Base-by-base conservation (phyloP, 1,140 invertebrate genomes). In the Palaemon carinicauda region DNA sequence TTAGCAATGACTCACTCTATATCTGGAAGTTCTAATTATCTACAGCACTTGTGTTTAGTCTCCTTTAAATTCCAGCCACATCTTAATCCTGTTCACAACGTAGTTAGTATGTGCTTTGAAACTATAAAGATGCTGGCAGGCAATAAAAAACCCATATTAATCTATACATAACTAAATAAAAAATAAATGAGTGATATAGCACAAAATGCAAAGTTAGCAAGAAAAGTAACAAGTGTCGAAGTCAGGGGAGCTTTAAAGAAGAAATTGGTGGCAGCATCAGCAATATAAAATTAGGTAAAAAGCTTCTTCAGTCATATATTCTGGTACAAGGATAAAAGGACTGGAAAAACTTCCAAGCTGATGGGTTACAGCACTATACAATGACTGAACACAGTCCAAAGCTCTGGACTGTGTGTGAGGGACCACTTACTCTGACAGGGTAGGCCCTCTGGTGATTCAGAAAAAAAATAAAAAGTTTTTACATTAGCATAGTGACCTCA, bases 281-380 rank as follows among this genome's bases (percentile, higher is more conserved):
- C 53, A 78, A 29, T 54, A 69, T 14, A 41, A 12, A 41, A 41
- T 7, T 41, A 41, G 41, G 41, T 41, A 41, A 41, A 41, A 41
- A 41, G 41, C 41, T 41, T 41, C 98, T 91, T 99, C 98, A 91
- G 99, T 98, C 98, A 99, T 99, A 91, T 99, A 94, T 94, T 99
- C 99, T 82, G 99, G 92, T 92, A 99, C 99, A 56, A 98, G 99
- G 83, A 99, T 98, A 19, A 99, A 98, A 92, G 98, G 98, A 92
- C 99, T 99, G 9, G 98, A 99, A 90, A 98, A 94, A 24, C 97
- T 94, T 92, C 95, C 95, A 96, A 82, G 33, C 15, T 27, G 50
- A 51, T 80, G 27, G 77, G 77, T 80, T 80, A 80, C 24, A 80
- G 27, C 77, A 80, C 77, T 41, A n/a, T 41, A 41, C 7, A 12